Conservation (phyloP, 2,113 vertebrate genomes). For the Indicator maculatus region DNA sequence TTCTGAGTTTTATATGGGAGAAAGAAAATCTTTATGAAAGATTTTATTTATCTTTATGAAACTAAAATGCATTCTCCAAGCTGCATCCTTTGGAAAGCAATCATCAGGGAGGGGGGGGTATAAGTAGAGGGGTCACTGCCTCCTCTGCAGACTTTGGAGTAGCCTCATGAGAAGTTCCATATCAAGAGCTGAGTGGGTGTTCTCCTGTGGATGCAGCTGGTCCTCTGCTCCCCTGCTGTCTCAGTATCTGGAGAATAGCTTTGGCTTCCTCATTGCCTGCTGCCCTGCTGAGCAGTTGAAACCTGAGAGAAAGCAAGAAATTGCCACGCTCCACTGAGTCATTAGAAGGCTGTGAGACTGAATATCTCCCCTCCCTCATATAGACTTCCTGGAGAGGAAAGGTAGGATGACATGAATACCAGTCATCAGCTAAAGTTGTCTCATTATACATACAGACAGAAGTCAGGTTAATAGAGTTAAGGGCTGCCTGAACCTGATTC, state of each 20-base stretch:
- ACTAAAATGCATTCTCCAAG: background rate
- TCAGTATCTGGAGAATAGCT: conserved; percentile 6
- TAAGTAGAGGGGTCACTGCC: background rate
- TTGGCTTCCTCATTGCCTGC: conserved; percentile 10
- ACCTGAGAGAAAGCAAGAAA: background rate
- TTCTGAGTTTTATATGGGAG: background rate
- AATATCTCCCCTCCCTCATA: background rate
- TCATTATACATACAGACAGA: background rate
- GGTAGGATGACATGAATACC: background rate
- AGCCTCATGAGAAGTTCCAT: background rate
- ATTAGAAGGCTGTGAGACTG: background rate
- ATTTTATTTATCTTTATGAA: too few relatives aligned
- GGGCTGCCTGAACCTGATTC: background rate
- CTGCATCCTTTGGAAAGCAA: background rate
- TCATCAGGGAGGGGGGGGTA: background rate
- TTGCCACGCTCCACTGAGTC: background rate
- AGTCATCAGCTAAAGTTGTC: background rate
- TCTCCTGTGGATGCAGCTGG: conserved; percentile 7
- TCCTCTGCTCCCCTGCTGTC: conserved; percentile 42
- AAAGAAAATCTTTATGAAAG: background rate
- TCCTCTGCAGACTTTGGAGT: background rate
- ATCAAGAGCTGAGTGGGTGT: conserved; percentile 37
- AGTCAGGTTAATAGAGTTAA: conserved; percentile 22
- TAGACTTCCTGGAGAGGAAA: conserved; percentile 11
- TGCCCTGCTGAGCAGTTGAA: conserved; percentile 43